Evolutionary conservation across 2,113 vertebrate species (phyloP).

Genomic region (Regulus satrapa): DNA sequence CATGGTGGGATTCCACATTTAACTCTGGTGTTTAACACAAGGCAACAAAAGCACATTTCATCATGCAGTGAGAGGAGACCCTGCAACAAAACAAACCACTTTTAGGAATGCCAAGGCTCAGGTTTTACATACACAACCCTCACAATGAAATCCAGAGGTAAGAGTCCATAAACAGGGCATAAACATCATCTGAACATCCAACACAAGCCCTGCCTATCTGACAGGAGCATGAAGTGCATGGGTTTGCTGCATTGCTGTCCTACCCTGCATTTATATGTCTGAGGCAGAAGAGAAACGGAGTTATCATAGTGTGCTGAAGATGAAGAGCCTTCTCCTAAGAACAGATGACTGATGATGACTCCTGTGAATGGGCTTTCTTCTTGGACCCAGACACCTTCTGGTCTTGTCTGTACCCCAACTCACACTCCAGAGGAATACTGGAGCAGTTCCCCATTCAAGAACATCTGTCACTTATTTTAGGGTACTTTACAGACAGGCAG

Average conservation of each 20-base stretch:
- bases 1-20: background rate
- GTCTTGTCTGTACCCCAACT: background rate
- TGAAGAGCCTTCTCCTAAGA: background rate
- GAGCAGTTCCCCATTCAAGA: background rate
- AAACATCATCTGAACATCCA: background rate
- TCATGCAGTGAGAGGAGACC: background rate
- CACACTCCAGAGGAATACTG: background rate
- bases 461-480: background rate
- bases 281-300: background rate
- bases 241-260: background rate
- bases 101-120: background rate
- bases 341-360: background rate
- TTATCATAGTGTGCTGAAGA: background rate
- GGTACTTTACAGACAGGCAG: background rate
- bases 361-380: background rate
- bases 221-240: background rate
- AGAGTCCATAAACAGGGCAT: background rate
- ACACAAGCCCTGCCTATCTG: background rate
- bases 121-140: background rate
- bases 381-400: background rate
- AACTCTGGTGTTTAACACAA: background rate
- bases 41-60: background rate
- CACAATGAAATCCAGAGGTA: background rate
- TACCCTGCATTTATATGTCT: background rate
- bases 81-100: background rate